Evolutionary conservation across 2,113 vertebrate species (phyloP), one percentile per base, ranked within the genome.

Genomic region (Tringa solitaria): DNA sequence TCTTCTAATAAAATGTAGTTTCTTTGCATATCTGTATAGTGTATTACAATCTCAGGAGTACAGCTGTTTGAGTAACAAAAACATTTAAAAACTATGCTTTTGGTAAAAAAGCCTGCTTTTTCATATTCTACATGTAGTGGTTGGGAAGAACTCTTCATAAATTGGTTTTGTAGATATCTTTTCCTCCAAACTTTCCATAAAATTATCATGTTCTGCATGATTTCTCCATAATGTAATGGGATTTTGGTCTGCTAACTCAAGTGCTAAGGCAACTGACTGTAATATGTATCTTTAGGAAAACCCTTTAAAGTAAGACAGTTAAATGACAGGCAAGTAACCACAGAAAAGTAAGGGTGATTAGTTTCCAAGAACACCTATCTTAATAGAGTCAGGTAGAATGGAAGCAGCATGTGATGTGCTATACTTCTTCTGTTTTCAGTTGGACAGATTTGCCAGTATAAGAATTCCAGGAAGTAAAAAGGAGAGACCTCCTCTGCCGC

Each of bases 381-480:
- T 53, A 65, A 84, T 64, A 57, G 14, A 7, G 7, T 63, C 94
- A 14, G 3, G 10, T 4, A 26, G 43, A 87, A 72, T 48, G 27
- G 60, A 81, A 78, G 22, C 13, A n/a, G 9, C 46, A 54, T 45
- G 8, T 93, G 41, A 89, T 67, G 19, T 1, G 2, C 78, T 68
- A 19, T 20, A 63, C 10, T 33, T 84, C 84, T 67, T 96, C 30
- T 93, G 7, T 96, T 96, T 96, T 56, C 89, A 97, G 96, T 53
- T 97, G 94, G 96, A 97, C 82, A 94, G 96, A 75, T 96, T 97
- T 92, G 91, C 96, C 84, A 97, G 96, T 57, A 95, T 97, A 91
- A 96, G 93, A 76, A 97, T 97, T 84, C 95, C 96, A 64, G 95
- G 45, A 87, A 94, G 87, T 81, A 97, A 97, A 72, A 97, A 97